Evolutionary conservation across 2,888 invertebrate species (phyloP).

Genomic region (Metalampra italica): DNA sequence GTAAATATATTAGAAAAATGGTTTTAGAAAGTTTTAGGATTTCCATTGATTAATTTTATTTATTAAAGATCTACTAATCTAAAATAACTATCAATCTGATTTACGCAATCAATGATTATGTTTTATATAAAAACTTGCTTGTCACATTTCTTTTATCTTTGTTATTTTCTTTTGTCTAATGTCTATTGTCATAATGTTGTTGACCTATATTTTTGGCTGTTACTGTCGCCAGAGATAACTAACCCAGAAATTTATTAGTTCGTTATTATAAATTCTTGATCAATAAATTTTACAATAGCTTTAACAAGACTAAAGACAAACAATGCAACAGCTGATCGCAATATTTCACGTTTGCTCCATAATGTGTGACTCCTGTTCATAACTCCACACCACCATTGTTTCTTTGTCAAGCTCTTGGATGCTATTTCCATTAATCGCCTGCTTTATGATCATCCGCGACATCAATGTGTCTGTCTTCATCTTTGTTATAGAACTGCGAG

Average conservation of each 20-base stretch:
- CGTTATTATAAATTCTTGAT: background rate
- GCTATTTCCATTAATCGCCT: constrained; percentile 52
- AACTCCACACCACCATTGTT: constrained; percentile 51
- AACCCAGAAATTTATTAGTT: too few relatives aligned
- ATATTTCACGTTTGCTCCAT: constrained; percentile 38
- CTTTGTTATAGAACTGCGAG: constrained; percentile 17
- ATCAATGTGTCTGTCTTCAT: constrained; percentile 28
- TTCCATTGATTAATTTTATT: too few relatives aligned
- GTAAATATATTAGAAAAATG: background rate
- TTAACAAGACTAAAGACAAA: constrained; percentile 8
- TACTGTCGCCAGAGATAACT: background rate
- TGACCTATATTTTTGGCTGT: background rate
- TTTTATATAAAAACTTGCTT: too few relatives aligned
- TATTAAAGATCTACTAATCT: too few relatives aligned
- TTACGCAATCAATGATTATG: too few relatives aligned
- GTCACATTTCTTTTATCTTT: too few relatives aligned
- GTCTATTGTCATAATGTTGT: too few relatives aligned
- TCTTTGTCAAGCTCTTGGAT: constrained; percentile 48
- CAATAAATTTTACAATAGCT: constrained; percentile 1
- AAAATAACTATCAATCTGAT: too few relatives aligned
- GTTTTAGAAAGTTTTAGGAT: too few relatives aligned
- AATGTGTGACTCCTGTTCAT: constrained; percentile 35
- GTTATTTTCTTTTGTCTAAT: too few relatives aligned
- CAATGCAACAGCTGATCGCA: constrained; percentile 37
- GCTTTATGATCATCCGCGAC: constrained; percentile 53